Evolutionary conservation across 2,888 invertebrate genomes (phyloP), one percentile per base, ranked within the genome.

Genomic region (Syrphus vitripennis): DNA sequence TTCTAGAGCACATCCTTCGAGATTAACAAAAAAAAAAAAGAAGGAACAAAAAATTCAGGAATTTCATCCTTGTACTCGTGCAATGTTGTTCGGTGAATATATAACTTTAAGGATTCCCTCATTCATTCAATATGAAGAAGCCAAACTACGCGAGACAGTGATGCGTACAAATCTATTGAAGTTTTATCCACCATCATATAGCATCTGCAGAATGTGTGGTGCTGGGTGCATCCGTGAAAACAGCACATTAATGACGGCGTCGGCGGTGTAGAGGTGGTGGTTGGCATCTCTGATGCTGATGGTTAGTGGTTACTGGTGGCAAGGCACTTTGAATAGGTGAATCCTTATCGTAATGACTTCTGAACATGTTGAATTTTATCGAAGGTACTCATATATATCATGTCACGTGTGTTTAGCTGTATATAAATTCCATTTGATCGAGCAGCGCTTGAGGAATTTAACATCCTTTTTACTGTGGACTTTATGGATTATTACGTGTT

Each of bases 91-190:
- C 45, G 16, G 7, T 40, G 16, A 26, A 40, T 26, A 40, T 26
- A 61, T 24, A 61, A 40, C 40, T 65, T 45, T 26, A 45, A 45
- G 42, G 45, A 42, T 63, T 63, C 63, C 6, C 26, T 42, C 63
- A 45, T 65, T 65, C 65, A 45, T 65, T 65, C 65, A 40, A 59
- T 63, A 29, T 42, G n/a, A 29, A 21, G 50, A 24, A 50, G 50
- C 67, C 67, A 34, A 71, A 71, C 57, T 57, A 55, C 57, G 21
- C 29, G 57, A 71, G 71, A 71, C 71, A 57, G 14, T 71, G 71
- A 71, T 71, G 71, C 71, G 71, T 71, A 71, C 29, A 57, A 26
- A 71, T 55, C 40, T 40, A 42, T 71, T 71, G 57, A 57, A 71
- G 55, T 57, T 31, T 37, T 37, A 70, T 70, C 40, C 70, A 19